Percentiles rank a stretch among this genome's conserved stretches.
Evolutionary conservation across 2,888 invertebrate genomes (phyloP).

Genomic region (Hydrotaea diabolus): DNA sequence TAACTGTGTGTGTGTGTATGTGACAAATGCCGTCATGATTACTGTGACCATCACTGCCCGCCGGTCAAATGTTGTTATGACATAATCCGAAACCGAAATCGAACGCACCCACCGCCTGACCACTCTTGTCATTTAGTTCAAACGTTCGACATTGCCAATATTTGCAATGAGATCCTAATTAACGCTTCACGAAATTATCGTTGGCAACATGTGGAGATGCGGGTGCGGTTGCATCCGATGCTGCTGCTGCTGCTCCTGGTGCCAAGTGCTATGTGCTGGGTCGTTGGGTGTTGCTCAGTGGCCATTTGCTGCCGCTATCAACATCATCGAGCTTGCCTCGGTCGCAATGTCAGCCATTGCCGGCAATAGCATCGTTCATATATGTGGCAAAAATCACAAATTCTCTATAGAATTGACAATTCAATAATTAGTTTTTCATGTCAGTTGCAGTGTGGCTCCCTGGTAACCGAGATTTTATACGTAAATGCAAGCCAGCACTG

Average conservation of each 20-base stretch:
- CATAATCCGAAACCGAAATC: no score
- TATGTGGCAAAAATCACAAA: constrained; percentile 53
- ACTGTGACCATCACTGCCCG: not conserved
- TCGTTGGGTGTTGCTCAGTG: not conserved
- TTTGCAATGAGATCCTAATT: constrained; percentile 63
- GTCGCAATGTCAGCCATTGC: not conserved
- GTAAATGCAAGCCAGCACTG: no score
- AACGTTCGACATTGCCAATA: constrained; percentile 22
- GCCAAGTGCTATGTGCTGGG: no score
- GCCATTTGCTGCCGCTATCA: not conserved
- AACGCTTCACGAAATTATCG: constrained; percentile 56
- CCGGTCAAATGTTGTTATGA: constrained; percentile 25
- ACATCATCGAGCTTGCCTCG: not conserved
- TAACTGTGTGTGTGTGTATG: no score
- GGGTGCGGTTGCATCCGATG: constrained; percentile 19
- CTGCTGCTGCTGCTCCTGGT: not conserved
- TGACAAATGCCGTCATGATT: not conserved
- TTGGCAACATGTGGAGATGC: constrained; percentile 18
- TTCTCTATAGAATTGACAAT: constrained; percentile 60
- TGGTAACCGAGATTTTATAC: constrained; percentile 15
- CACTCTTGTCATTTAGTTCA: not conserved
- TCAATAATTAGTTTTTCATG: constrained; percentile 66
- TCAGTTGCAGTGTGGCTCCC: constrained; percentile 45
- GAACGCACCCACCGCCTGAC: not conserved
- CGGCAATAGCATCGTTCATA: constrained; percentile 5